Percentiles rank a stretch among this genome's conserved stretches.
Evolutionary conservation across 2,113 vertebrate genomes (phyloP).

Genomic region (Talpa occidentalis): DNA sequence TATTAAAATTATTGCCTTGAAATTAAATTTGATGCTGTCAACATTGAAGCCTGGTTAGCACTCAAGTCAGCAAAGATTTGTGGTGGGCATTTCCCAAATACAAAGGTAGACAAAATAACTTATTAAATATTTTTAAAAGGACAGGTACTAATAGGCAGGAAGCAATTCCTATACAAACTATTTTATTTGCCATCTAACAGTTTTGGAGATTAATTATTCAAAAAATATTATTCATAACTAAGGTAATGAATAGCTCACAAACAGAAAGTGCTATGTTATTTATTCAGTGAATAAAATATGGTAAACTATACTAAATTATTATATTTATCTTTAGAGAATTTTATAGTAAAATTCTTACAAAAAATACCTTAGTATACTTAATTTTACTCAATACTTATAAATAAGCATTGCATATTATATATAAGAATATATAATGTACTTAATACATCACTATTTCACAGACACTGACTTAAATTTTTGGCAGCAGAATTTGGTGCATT

Average conservation of each 20-base stretch:
- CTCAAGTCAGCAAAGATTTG: constrained; percentile 13
- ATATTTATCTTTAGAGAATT: neutral
- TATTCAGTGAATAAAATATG: constrained; percentile 48
- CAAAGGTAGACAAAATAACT: neutral
- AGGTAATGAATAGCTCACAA: neutral
- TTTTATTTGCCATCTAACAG: neutral
- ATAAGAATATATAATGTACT: neutral
- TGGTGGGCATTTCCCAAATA: neutral
- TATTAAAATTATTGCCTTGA: constrained; percentile 5
- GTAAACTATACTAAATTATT: constrained; percentile 34
- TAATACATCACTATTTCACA: neutral
- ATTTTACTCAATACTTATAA: neutral
- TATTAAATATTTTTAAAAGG: constrained; percentile 34
- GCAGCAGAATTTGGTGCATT: neutral
- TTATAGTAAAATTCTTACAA: neutral
- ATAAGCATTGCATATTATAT: neutral
- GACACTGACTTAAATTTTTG: constrained; percentile 6
- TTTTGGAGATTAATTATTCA: constrained; percentile 49
- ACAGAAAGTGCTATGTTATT: neutral
- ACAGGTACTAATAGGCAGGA: neutral
- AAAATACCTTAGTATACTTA: constrained; percentile 41
- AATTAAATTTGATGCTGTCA: neutral
- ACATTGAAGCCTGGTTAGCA: neutral
- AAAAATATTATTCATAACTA: constrained; percentile 30
- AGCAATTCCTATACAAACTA: neutral